Evolutionary conservation across 35 echinoderm and acorn worm species (phyloP), one percentile per base, ranked within the genome.

Genomic region (Holothuria glaberrima): DNA sequence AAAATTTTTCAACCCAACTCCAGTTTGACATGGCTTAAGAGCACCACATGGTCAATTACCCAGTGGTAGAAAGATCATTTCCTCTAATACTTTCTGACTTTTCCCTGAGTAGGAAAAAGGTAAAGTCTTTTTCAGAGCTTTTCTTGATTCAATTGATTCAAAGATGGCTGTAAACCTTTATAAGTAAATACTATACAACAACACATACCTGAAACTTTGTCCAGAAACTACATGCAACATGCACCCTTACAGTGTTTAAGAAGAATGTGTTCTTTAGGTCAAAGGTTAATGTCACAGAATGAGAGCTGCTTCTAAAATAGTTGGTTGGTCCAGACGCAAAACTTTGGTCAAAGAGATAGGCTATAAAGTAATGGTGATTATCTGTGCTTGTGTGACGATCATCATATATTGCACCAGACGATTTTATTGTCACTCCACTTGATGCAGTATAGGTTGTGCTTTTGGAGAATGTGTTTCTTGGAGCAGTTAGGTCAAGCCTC

Each of bases 311-410:
- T 56, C 72, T 50, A 38, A 81, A 93, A 35, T 89, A 93, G 22
- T 88, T 61, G 6, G 21, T 82, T 21, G 27, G 21, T 19, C 36
- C 75, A 72, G 77, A 48, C 29, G 67, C 60, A 7, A 93, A 82
- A 36, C 88, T 88, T 83, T 97, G 94, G 59, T 97, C 94, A 93
- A 97, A 97, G 22, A 97, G 88, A 65, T 93, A 91, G 14, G 71
- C 86, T 56, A 97, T 59, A 32, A 36, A 70, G 75, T 91, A 90
- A 6, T 71, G 91, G 38, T 72, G 30, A 33, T 36, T 65, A 67
- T 89, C 86, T 65, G 41, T 34, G 9, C 36, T 34, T 25, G 24
- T 9, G 5, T 45, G 56, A 32, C 17, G 30, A 29, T 65, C 25
- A 54, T 54, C 50, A 68, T 87, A 88, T 25, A 75, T 57, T 10